A percentile compares a stretch with the other conserved stretches of the same genome.
These are phyloP conservation scores for Hydraecia micacea DNA, from an alignment of 2,888 invertebrate genomes.

Conservation along the genomic window DNA sequence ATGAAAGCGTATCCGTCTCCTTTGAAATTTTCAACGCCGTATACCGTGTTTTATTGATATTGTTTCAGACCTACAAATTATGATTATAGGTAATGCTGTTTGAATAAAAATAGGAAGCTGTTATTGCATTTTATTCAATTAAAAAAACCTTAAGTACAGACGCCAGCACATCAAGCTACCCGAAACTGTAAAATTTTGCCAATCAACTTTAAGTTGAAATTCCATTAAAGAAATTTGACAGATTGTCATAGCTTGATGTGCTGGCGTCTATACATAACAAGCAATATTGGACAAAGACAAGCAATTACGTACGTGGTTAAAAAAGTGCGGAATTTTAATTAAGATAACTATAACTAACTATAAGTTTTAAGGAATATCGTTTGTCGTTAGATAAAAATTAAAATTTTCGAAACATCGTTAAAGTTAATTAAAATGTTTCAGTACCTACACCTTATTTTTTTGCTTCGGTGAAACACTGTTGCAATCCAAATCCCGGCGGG, in stretches of 20 bases:
- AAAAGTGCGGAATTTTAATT: background rate
- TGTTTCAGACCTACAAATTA: conserved; percentile 16
- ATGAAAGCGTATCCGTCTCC: too few species aligned
- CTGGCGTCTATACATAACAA: too few species aligned
- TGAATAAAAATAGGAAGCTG: conserved; percentile 1
- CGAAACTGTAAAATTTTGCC: too few species aligned
- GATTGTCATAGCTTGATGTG: too few species aligned
- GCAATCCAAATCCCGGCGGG: conserved; percentile 77
- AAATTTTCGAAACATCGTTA: background rate
- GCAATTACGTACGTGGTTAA: too few species aligned
- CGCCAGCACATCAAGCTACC: too few species aligned
- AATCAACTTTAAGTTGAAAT: too few species aligned
- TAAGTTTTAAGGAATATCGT: background rate
- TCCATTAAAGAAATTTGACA: too few species aligned
- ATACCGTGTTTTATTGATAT: conserved; percentile 49
- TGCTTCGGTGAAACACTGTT: conserved; percentile 43
- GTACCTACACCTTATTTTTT: too few species aligned
- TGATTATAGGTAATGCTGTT: background rate
- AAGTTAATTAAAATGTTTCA: background rate
- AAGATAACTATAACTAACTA: background rate
- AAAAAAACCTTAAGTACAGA: background rate
- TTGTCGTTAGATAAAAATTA: background rate
- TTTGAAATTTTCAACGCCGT: conserved; percentile 49
- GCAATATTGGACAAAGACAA: background rate
- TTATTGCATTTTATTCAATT: background rate